These are phyloP conservation scores for Steinernema khuongi DNA, from an alignment of 1,140 invertebrate species.

Conservation along the genomic window DNA sequence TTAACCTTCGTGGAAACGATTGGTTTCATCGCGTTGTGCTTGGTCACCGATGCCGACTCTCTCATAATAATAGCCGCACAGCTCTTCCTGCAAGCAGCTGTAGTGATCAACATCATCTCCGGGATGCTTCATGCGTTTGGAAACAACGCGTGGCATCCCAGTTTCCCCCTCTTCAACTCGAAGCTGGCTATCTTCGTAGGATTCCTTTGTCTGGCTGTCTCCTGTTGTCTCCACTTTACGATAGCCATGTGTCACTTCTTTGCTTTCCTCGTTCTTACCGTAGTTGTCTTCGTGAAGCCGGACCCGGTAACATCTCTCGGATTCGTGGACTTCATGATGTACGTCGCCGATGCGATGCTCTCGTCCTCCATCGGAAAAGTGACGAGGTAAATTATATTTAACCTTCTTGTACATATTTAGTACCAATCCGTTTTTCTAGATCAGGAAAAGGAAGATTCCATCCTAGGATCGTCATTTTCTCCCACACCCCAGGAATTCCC, in stretches of 20 bases:
- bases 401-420: background rate
- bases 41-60: background rate
- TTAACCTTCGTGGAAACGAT: background rate
- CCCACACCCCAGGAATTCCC: background rate
- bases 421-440: background rate
- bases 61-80: background rate
- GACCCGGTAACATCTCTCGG: background rate
- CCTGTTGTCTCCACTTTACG: background rate
- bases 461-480: background rate
- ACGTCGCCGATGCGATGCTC: background rate
- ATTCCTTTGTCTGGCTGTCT: background rate
- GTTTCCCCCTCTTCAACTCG: background rate
- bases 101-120: background rate
- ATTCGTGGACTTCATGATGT: background rate
- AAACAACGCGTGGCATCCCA: background rate
- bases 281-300: background rate
- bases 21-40: background rate
- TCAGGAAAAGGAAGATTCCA: background rate
- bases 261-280: background rate
- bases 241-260: no score
- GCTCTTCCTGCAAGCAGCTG: background rate
- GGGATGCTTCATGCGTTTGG: background rate
- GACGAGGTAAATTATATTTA: no score
- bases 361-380: background rate
- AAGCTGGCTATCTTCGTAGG: background rate